A percentile compares a stretch with the other conserved stretches of the same genome.
phyloP scores from a whole-genome alignment of 2,113 vertebrate genomes.

The Tetrax tetrax region DNA sequence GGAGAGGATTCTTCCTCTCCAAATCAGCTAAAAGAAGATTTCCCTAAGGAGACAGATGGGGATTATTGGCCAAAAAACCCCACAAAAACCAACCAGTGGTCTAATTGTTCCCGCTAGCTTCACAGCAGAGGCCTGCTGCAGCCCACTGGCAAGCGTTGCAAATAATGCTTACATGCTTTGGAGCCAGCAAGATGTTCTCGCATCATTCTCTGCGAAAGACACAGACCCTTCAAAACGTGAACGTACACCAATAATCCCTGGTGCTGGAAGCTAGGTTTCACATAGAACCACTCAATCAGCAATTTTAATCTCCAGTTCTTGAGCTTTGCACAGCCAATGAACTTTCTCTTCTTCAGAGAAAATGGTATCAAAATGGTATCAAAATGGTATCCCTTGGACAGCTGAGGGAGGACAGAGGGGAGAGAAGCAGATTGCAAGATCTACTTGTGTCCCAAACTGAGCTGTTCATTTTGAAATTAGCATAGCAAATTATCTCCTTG shows the following conservation, averaged over 20 bases:
- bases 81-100: neutral
- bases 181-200: neutral
- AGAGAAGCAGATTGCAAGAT: neutral
- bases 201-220: neutral
- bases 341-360: neutral
- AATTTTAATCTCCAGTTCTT: neutral
- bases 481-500: neutral
- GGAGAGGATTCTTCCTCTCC: neutral
- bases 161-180: neutral
- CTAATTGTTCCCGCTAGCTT: neutral
- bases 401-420: neutral
- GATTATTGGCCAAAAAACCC: neutral
- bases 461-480: neutral
- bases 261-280: neutral
- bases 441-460: neutral
- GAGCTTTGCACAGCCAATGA: neutral
- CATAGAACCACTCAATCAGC: neutral
- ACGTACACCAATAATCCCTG: neutral
- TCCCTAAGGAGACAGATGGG: neutral
- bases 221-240: neutral
- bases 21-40: neutral
- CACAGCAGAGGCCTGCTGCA: neutral
- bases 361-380: neutral
- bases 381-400: neutral
- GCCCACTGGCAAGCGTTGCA: neutral